These are phyloP conservation scores for Archegozetes longisetosus DNA, from an alignment of 1,140 invertebrate genomes.

Conservation along the genomic window DNA sequence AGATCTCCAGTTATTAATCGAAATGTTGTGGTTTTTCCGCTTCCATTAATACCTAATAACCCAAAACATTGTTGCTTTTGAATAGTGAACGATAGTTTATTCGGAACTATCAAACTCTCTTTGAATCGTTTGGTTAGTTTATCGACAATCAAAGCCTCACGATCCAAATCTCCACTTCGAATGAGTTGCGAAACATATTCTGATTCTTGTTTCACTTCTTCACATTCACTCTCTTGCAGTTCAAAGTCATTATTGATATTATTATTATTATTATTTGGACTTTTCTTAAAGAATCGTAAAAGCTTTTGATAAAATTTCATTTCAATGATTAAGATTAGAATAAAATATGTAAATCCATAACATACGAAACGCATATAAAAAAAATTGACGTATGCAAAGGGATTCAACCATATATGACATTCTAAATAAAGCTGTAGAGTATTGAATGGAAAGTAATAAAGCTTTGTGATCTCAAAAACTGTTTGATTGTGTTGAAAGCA, in stretches of 20 bases:
- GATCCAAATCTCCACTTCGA: not conserved
- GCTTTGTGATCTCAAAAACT: no score
- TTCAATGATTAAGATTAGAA: not conserved
- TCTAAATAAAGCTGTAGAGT: no score
- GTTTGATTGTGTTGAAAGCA: no score
- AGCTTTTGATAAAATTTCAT: not conserved
- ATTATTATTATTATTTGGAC: not conserved
- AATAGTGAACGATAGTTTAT: constrained; percentile 47
- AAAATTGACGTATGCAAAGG: no score
- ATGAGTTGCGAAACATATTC: constrained; percentile 26
- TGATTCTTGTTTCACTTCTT: constrained; percentile 26
- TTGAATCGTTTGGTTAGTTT: constrained; percentile 8
- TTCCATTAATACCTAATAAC: constrained; percentile 30
- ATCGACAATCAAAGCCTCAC: not conserved
- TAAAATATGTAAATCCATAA: not conserved
- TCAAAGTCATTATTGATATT: no score
- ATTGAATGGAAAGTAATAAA: no score
- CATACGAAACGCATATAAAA: not conserved
- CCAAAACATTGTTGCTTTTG: constrained; percentile 30
- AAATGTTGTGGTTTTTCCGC: constrained; percentile 29
- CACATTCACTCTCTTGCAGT: not conserved
- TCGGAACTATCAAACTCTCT: constrained; percentile 16
- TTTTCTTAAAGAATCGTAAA: not conserved
- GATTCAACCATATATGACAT: no score
- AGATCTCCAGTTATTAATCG: constrained; percentile 29